A percentile compares a stretch with the other conserved stretches of the same genome.
Conservation (phyloP, 2,113 vertebrate genomes). For the Salminus brasiliensis region DNA sequence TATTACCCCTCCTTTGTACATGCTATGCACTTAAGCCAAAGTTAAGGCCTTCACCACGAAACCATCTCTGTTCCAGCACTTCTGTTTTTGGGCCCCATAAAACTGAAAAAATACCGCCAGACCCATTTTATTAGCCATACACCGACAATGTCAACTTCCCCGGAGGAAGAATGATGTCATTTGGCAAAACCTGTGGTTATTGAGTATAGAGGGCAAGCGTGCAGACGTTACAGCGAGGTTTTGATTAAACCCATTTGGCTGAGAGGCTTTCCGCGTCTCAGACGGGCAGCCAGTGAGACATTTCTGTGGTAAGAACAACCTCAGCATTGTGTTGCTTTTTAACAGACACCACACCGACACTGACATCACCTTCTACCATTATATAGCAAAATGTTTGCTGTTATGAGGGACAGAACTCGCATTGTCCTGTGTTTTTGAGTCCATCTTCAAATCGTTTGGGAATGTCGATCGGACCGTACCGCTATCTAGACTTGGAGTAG, state of each 20-base stretch:
- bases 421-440: background rate
- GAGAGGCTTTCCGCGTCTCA: slow-evolving; percentile 3
- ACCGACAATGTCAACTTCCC: slow-evolving; percentile 30
- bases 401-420: background rate
- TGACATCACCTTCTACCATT: background rate
- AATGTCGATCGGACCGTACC: background rate
- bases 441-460: background rate
- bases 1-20: too few species aligned
- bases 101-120: slow-evolving; percentile 6
- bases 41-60: too few species aligned
- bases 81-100: slow-evolving; percentile 12
- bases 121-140: slow-evolving; percentile 29
- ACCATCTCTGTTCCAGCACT: slow-evolving; percentile 12
- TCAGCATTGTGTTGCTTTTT: slow-evolving; percentile 24
- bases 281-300: slow-evolving; percentile 9
- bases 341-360: slow-evolving; percentile 9
- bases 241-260: slow-evolving; percentile 49
- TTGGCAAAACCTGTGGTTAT: slow-evolving; percentile 38
- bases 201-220: slow-evolving; percentile 31
- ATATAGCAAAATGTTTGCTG: background rate
- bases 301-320: slow-evolving; percentile 41
- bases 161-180: slow-evolving; percentile 34
- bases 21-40: too few species aligned
- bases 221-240: slow-evolving; percentile 42
- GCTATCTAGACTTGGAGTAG: background rate